These are phyloP conservation scores for Pangasianodon hypophthalmus DNA, from an alignment of 2,113 vertebrate genomes.

Conservation along the genomic window DNA sequence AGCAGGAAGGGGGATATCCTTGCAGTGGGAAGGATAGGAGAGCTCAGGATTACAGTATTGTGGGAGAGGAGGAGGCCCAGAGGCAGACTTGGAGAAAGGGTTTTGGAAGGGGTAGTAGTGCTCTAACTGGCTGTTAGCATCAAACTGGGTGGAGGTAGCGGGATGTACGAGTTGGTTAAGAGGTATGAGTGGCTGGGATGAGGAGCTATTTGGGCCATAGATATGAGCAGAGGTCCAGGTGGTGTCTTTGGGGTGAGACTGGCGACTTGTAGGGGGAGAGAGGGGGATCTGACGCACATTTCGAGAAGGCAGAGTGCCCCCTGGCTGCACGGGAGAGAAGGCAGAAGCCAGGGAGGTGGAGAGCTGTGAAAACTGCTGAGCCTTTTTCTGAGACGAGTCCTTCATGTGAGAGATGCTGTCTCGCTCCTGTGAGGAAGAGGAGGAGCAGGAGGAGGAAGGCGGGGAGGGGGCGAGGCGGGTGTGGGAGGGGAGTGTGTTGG, in stretches of 20 bases:
- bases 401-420: constrained; percentile 59
- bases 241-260: constrained; percentile 71
- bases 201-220: constrained; percentile 72
- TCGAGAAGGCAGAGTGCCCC: constrained; percentile 66
- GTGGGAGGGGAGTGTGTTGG: constrained; percentile 76
- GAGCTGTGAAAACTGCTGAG: constrained; percentile 80
- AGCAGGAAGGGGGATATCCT: constrained; percentile 70
- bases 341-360: constrained; percentile 75
- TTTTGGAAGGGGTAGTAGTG: constrained; percentile 67
- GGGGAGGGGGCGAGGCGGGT: constrained; percentile 63
- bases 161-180: constrained; percentile 73
- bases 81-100: constrained; percentile 60
- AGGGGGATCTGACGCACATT: constrained; percentile 80
- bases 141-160: constrained; percentile 53
- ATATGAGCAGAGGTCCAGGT: constrained; percentile 78
- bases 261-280: constrained; percentile 72
- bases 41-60: constrained; percentile 36
- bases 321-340: constrained; percentile 78
- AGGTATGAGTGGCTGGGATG: constrained; percentile 73
- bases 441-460: constrained; percentile 59
- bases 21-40: constrained; percentile 61
- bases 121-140: constrained; percentile 73
- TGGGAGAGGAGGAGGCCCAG: constrained; percentile 55
- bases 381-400: constrained; percentile 70
- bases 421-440: constrained; percentile 67